Base-by-base conservation (phyloP, 23 tunicate genomes). In the Halocynthia roretzi region DNA sequence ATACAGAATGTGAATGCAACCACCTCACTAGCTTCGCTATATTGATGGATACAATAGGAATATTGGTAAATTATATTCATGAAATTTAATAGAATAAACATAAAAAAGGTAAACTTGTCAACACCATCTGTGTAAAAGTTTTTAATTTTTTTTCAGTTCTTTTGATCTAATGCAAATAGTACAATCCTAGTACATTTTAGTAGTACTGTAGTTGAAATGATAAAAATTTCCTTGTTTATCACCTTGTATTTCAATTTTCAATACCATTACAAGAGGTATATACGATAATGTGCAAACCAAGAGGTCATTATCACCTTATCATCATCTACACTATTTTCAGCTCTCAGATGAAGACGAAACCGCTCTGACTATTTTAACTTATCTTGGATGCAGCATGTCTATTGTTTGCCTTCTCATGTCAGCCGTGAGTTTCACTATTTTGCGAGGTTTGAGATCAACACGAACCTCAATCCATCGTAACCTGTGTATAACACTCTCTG, bases 1-100 rank as follows among this genome's bases (percentile, higher is more conserved):
- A 84, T 60, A 85, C 87, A 9, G 80, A 63, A 52, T 88, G 95
- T 62, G 80, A 79, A 50, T 88, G 95, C 68, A 56, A 74, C 21
- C 95, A 88, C 68, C 53, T 88, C 20, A 83, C 85, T 8, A 79
- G 80, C 58, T 88, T 88, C 44, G 95, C 95, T 4, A 76, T 88
- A 20, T 82, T 88, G 44, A 88, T 88, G 95, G 84, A 84, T 72
- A 80, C 68, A 19, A 82, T 66, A 12, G 95, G 87, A 50, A 65
- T 71, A 7, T 14, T 72, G 67, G 90, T 84, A 61, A 61, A 64
- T n/a, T 7, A n/a, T n/a, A n/a, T n/a, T n/a, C n/a, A n/a, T n/a
- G n/a, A n/a, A n/a, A n/a, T n/a, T n/a, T n/a, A n/a, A n/a, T n/a
- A n/a, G n/a, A n/a, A n/a, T n/a, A n/a, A n/a, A n/a, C n/a, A n/a